Evolutionary conservation across 2,888 invertebrate species (phyloP).

Genomic region (Epinotia nisella): DNA sequence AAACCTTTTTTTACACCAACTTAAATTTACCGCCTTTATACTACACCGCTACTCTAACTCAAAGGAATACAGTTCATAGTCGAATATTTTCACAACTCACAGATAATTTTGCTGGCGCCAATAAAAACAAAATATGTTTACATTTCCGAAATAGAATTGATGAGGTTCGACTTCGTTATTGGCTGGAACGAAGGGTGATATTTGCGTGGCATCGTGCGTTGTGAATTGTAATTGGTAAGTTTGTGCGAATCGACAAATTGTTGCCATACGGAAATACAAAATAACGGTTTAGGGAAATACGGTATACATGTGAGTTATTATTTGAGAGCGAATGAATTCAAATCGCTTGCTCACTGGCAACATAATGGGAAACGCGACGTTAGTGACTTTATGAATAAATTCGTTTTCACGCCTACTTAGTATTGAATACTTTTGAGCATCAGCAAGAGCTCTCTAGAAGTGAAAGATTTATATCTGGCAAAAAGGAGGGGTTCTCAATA

Average conservation of each 20-base stretch:
- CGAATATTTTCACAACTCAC: constrained; percentile 3
- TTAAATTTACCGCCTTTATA: not conserved
- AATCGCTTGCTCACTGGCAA: constrained; percentile 8
- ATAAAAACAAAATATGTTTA: constrained; percentile 37
- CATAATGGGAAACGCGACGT: constrained; percentile 1
- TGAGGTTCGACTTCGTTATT: constrained; percentile 1
- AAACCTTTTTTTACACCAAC: constrained; percentile 31
- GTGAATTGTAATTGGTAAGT: constrained; percentile 14
- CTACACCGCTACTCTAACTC: constrained; percentile 2
- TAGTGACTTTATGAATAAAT: constrained; percentile 2
- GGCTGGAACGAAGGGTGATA: constrained; percentile 1
- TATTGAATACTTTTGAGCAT: not conserved
- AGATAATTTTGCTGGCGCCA: constrained; percentile 25
- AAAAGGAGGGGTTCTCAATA: not conserved
- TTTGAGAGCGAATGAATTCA: constrained; percentile 10
- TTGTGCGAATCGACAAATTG: constrained; percentile 29
- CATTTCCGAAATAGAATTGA: constrained; percentile 28
- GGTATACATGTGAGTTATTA: constrained; percentile 26
- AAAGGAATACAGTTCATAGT: constrained; percentile 18
- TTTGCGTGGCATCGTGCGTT: not conserved
- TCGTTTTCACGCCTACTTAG: not conserved
- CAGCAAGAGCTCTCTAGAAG: not conserved
- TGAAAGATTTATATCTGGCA: not conserved
- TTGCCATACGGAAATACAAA: constrained; percentile 41
- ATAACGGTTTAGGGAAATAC: constrained; percentile 38